These are phyloP conservation scores for Archocentrus centrarchus DNA, from an alignment of 2,113 vertebrate genomes.

Conservation along the genomic window DNA sequence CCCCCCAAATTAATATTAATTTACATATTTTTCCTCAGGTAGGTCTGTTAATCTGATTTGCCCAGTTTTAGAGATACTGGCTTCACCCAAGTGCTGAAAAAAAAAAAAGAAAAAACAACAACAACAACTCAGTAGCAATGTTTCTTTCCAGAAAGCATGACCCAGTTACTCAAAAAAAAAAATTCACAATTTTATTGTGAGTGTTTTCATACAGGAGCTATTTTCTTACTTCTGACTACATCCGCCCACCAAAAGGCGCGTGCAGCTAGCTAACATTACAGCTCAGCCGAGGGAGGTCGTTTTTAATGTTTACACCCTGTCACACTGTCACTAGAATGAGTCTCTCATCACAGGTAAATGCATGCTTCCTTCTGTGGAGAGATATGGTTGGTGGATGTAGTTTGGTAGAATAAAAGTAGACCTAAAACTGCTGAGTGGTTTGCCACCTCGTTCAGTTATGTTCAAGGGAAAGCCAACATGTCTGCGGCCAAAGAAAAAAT, in stretches of 20 bases:
- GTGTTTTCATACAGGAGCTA: neutral
- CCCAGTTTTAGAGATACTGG: neutral
- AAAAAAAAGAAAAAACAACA: neutral
- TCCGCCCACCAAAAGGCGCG: neutral
- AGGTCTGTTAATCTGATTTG: neutral
- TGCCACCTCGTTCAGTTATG: neutral
- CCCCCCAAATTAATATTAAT: neutral
- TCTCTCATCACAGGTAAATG: neutral
- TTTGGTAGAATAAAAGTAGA: slow-evolving; percentile 4
- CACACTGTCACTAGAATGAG: neutral
- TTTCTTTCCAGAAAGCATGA: neutral
- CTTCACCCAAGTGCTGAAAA: neutral
- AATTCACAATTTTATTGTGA: neutral
- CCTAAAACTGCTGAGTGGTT: neutral
- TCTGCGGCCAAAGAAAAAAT: neutral
- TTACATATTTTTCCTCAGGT: neutral
- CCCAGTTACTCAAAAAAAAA: neutral
- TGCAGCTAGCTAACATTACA: neutral
- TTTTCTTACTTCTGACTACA: slow-evolving; percentile 5
- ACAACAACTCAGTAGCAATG: neutral
- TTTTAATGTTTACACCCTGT: neutral
- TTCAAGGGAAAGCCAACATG: neutral
- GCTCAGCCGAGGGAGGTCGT: neutral
- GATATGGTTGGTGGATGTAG: neutral
- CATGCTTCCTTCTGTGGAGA: neutral